A percentile compares a stretch with the other conserved stretches of the same genome.
These are phyloP conservation scores for Coccyzus lansbergi DNA, from an alignment of 2,797 vertebrate genomes.

Conservation along the genomic window DNA sequence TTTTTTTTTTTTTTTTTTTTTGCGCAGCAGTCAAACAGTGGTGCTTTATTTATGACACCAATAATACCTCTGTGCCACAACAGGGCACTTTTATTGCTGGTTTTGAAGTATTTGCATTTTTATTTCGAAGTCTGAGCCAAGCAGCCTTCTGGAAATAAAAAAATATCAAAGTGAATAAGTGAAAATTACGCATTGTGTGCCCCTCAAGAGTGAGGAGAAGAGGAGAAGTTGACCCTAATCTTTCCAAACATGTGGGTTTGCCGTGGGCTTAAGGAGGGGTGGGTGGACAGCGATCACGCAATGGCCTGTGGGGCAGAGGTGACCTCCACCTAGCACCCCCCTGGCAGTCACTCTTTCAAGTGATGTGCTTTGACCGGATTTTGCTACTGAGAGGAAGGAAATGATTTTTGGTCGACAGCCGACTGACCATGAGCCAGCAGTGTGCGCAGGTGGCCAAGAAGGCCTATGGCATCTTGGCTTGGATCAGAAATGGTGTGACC, in stretches of 20 bases:
- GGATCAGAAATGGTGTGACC: too few species aligned
- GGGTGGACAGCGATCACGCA: fast-evolving
- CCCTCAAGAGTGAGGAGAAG: neutral
- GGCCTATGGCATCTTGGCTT: too few species aligned
- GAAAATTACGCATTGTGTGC: neutral
- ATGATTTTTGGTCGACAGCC: too few species aligned
- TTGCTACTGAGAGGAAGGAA: too few species aligned
- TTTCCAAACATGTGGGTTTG: neutral
- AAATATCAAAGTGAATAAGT: neutral
- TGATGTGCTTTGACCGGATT: neutral
- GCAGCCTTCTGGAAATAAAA: neutral
- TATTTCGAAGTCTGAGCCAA: neutral
- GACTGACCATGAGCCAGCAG: too few species aligned
- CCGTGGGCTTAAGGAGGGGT: neutral
- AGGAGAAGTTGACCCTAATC: neutral
- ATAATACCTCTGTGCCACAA: neutral
- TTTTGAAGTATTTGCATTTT: conserved; percentile 32
- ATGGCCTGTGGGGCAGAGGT: neutral
- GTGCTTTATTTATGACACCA: neutral
- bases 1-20: neutral
- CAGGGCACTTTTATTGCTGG: neutral
- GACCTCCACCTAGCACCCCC: neutral
- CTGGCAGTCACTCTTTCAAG: neutral
- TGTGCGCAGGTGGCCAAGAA: too few species aligned
- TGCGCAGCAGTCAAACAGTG: neutral